Conservation (phyloP, 2,888 invertebrate species). For the Agelastica alni region DNA sequence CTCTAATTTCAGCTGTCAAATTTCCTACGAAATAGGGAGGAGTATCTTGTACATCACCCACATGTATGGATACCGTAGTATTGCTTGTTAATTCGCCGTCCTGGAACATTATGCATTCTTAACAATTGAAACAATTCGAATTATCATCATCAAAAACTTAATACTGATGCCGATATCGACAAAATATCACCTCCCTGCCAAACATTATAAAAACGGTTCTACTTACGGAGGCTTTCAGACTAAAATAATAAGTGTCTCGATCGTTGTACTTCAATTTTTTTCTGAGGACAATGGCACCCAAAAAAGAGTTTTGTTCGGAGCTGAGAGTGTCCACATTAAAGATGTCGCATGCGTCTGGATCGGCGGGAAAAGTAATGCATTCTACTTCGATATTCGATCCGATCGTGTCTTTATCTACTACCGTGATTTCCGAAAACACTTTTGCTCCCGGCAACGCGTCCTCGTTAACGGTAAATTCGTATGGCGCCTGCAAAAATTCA, state of each 20-base stretch:
- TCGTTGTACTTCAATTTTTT: conserved; percentile 76
- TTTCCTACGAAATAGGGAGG: conserved; percentile 84
- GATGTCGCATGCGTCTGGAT: conserved; percentile 71
- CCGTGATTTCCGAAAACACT: conserved; percentile 71
- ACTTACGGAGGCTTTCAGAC: conserved; percentile 74
- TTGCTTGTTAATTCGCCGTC: conserved; percentile 78
- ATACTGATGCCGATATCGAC: too few species aligned
- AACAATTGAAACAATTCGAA: too few species aligned
- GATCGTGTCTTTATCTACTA: conserved; percentile 79
- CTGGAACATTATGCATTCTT: too few species aligned
- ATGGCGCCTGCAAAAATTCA: conserved; percentile 67
- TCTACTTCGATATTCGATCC: conserved; percentile 81
- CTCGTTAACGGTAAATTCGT: conserved; percentile 78
- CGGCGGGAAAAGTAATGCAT: conserved; percentile 64
- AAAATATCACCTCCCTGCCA: too few species aligned
- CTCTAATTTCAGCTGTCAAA: conserved; percentile 75
- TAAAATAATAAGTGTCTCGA: conserved; percentile 76
- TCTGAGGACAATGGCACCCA: conserved; percentile 74
- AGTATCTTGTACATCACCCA: conserved; percentile 84
- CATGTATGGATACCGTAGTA: conserved; percentile 75
- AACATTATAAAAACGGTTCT: too few species aligned
- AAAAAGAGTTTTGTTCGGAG: conserved; percentile 69
- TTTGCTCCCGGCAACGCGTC: conserved; percentile 74
- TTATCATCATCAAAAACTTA: too few species aligned
- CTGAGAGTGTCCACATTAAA: conserved; percentile 68